Evolutionary conservation across 35 echinoderm and acorn worm species (phyloP).

Genomic region (Amphiura filiformis): DNA sequence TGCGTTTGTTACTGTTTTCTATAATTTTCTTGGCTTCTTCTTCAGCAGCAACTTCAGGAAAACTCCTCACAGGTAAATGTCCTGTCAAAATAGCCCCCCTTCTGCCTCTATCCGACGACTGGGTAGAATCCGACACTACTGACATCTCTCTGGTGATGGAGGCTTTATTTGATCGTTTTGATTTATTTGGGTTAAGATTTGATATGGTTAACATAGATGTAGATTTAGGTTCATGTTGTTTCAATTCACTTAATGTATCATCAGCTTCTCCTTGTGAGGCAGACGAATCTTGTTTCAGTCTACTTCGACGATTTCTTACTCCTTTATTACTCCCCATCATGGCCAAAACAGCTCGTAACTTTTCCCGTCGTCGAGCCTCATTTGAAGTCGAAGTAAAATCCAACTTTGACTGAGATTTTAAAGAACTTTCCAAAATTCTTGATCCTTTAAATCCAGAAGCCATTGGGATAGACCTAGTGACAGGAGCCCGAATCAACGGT

Average conservation of each 20-base stretch:
- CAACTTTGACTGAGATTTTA: neutral
- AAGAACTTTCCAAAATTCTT: neutral
- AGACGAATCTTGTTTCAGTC: neutral
- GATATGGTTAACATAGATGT: neutral
- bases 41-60: neutral
- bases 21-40: neutral
- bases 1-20: neutral
- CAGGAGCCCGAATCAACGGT: slow-evolving; percentile 13
- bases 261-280: neutral
- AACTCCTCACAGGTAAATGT: neutral
- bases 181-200: neutral
- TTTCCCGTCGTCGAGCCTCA: slow-evolving; percentile 19
- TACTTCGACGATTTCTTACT: slow-evolving; percentile 18
- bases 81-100: neutral
- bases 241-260: too few relatives aligned
- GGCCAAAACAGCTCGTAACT: slow-evolving; percentile 35
- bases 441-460: neutral
- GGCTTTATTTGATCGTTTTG: neutral
- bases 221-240: neutral
- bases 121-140: neutral
- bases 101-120: neutral
- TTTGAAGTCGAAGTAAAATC: neutral
- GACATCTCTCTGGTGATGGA: neutral
- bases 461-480: neutral
- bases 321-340: slow-evolving; percentile 44